Evolutionary conservation across 1,140 invertebrate species (phyloP).

Genomic region (Cryptotermes secundus): DNA sequence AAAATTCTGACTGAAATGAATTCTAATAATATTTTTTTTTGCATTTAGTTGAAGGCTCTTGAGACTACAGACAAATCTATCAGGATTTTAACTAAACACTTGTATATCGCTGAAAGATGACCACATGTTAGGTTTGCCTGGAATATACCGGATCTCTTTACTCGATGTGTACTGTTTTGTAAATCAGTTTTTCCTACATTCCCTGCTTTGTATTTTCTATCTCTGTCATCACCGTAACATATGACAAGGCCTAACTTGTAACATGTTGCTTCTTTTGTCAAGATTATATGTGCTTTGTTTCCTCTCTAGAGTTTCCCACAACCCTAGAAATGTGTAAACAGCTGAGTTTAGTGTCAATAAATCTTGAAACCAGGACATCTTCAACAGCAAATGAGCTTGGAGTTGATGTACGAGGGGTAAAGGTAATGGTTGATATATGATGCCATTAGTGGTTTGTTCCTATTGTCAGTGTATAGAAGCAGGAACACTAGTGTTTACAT

Average conservation of each 20-base stretch:
- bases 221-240: neutral
- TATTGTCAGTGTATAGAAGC: neutral
- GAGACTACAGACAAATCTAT: no score
- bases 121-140: no score
- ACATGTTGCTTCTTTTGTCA: neutral
- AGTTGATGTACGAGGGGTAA: neutral
- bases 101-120: no score
- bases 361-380: neutral
- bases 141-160: no score
- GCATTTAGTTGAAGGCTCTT: no score
- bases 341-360: slow-evolving; percentile 16
- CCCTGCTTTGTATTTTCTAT: neutral
- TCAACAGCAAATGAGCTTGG: neutral
- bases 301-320: neutral
- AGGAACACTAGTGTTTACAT: neutral
- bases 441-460: slow-evolving; percentile 4
- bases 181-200: no score
- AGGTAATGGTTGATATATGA: slow-evolving; percentile 12
- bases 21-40: no score
- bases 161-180: no score
- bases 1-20: no score
- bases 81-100: no score
- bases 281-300: neutral
- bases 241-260: neutral
- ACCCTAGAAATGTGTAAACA: neutral